Evolutionary conservation across 2,888 invertebrate genomes (phyloP).

Genomic region (Druceiella hillmani): DNA sequence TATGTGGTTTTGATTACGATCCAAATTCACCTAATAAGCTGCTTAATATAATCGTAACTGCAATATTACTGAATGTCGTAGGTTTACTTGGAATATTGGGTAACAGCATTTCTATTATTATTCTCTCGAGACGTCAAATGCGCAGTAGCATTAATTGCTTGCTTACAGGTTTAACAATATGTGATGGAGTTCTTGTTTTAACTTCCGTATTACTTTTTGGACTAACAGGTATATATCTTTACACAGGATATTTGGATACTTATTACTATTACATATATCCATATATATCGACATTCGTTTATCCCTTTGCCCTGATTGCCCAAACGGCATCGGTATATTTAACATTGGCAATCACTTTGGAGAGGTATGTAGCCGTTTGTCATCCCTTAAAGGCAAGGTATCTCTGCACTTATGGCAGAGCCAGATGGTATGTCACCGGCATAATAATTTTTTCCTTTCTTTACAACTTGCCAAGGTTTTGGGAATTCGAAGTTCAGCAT

Average conservation of each 20-base stretch:
- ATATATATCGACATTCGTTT: slow-evolving; percentile 63
- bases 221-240: slow-evolving; percentile 69
- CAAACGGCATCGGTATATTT: slow-evolving; percentile 84
- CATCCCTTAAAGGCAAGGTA: slow-evolving; percentile 73
- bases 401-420: slow-evolving; percentile 77
- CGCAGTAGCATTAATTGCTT: slow-evolving; percentile 83
- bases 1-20: slow-evolving; percentile 1
- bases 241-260: slow-evolving; percentile 59
- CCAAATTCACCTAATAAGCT: slow-evolving; percentile 31
- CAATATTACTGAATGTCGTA: slow-evolving; percentile 62
- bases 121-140: slow-evolving; percentile 79
- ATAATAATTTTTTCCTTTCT: slow-evolving; percentile 66
- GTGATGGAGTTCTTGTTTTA: slow-evolving; percentile 75
- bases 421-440: slow-evolving; percentile 66
- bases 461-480: slow-evolving; percentile 69
- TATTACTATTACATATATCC: slow-evolving; percentile 65
- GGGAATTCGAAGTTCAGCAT: slow-evolving; percentile 46
- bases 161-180: slow-evolving; percentile 76
- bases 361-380: slow-evolving; percentile 79
- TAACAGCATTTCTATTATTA: slow-evolving; percentile 76
- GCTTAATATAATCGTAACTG: slow-evolving; percentile 64
- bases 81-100: slow-evolving; percentile 73
- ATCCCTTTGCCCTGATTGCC: slow-evolving; percentile 68
- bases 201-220: slow-evolving; percentile 72
- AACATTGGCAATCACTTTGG: slow-evolving; percentile 72